Evolutionary conservation across 2,113 vertebrate genomes (phyloP).

Genomic region (Solea senegalensis): DNA sequence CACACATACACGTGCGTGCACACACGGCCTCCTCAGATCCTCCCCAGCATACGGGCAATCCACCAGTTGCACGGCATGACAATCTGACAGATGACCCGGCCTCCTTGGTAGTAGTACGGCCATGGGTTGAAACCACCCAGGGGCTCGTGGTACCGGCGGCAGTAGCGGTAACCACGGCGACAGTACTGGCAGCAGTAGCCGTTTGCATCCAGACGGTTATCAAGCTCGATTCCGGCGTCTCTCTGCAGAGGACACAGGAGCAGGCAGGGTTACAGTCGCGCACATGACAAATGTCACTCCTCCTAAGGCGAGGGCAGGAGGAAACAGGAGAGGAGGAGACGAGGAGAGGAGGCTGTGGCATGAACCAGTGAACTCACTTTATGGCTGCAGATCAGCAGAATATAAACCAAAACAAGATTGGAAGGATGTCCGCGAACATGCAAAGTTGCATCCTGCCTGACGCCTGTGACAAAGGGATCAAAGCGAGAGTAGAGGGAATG

Average conservation of each 20-base stretch:
- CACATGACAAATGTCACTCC: slow-evolving; percentile 62
- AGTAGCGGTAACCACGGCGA: slow-evolving; percentile 90
- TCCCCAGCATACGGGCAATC: slow-evolving; percentile 94
- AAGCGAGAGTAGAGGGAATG: slow-evolving; percentile 48
- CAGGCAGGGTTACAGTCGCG: slow-evolving; percentile 59
- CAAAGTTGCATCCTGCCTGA: slow-evolving; percentile 52
- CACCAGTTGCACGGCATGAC: slow-evolving; percentile 99
- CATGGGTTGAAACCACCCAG: slow-evolving; percentile 92
- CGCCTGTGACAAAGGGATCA: slow-evolving; percentile 65
- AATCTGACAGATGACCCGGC: slow-evolving; percentile 91
- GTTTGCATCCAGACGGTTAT: slow-evolving; percentile 88
- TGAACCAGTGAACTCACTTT: slow-evolving; percentile 61
- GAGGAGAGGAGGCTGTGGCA: slow-evolving; percentile 16
- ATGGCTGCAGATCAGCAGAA: slow-evolving; percentile 46
- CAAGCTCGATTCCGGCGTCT: slow-evolving; percentile 89
- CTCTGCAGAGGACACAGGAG: slow-evolving; percentile 82
- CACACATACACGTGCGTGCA: no score
- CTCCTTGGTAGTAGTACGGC: slow-evolving; percentile 96
- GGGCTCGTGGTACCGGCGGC: slow-evolving; percentile 90
- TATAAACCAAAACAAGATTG: slow-evolving; percentile 54
- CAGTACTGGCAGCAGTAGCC: slow-evolving; percentile 94
- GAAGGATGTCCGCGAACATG: slow-evolving; percentile 57
- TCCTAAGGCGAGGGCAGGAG: slow-evolving; percentile 59
- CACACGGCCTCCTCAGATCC: slow-evolving; percentile 78
- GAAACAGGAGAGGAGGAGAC: slow-evolving; percentile 22